Conservation (phyloP, 2,888 invertebrate species). For the Latheticus oryzae region DNA sequence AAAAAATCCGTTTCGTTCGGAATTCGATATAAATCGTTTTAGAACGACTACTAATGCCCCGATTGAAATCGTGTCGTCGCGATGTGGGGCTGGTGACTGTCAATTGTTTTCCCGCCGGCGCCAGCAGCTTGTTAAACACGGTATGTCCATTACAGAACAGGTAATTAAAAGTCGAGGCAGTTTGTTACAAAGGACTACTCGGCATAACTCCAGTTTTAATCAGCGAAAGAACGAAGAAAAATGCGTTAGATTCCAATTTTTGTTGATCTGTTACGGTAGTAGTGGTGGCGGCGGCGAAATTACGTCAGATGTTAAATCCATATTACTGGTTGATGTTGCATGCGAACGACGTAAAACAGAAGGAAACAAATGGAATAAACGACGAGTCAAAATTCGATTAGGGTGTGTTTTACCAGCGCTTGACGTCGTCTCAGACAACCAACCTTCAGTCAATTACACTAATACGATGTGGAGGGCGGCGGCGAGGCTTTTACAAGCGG, state of each 20-base stretch:
- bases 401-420: constrained; percentile 65
- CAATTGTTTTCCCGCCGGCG: constrained; percentile 64
- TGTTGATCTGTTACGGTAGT: constrained; percentile 10
- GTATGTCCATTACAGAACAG: constrained; percentile 67
- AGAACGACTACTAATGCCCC: constrained; percentile 24
- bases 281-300: constrained; percentile 20
- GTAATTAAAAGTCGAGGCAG: constrained; percentile 66
- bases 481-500: too few relatives aligned
- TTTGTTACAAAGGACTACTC: constrained; percentile 61
- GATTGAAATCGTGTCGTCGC: constrained; percentile 51
- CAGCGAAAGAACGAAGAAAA: constrained; percentile 53
- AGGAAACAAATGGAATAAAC: constrained; percentile 39
- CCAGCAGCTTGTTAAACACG: constrained; percentile 65
- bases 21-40: constrained; percentile 15
- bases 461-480: constrained; percentile 61
- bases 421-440: constrained; percentile 69
- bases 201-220: constrained; percentile 65
- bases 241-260: constrained; percentile 26
- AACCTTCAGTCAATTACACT: constrained; percentile 63
- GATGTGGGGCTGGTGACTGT: constrained; percentile 62
- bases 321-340: constrained; percentile 31
- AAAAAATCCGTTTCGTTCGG: constrained; percentile 2
- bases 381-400: constrained; percentile 58
- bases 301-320: constrained; percentile 34
- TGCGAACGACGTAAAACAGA: constrained; percentile 38